Conservation (phyloP, 2,888 invertebrate species). For the Venusia cambrica region DNA sequence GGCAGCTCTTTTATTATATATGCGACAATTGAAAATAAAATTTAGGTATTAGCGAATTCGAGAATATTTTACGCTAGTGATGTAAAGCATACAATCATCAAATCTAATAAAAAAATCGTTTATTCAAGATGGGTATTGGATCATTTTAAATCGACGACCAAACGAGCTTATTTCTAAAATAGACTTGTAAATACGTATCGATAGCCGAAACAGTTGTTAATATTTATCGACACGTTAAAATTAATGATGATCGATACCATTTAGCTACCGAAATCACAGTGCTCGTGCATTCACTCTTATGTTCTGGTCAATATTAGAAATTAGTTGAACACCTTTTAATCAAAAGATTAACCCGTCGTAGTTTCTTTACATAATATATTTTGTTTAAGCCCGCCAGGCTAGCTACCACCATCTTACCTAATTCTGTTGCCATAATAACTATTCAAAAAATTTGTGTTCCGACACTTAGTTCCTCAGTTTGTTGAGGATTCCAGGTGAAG, state of each 20-base stretch:
- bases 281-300: slow-evolving; percentile 4
- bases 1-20: slow-evolving; percentile 6
- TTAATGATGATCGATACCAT: not conserved
- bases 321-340: too few relatives aligned
- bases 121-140: slow-evolving; percentile 1
- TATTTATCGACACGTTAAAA: slow-evolving; percentile 2
- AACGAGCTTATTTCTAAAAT: too few relatives aligned
- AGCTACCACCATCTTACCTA: too few relatives aligned
- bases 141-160: too few relatives aligned
- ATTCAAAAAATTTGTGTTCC: too few relatives aligned
- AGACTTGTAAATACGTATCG: not conserved
- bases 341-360: too few relatives aligned
- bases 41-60: slow-evolving; percentile 5
- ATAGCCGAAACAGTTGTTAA: slow-evolving; percentile 1
- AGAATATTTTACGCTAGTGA: slow-evolving; percentile 12
- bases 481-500: too few relatives aligned
- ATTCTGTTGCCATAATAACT: too few relatives aligned
- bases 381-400: too few relatives aligned
- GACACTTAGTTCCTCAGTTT: too few relatives aligned
- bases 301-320: too few relatives aligned
- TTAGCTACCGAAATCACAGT: slow-evolving; percentile 8
- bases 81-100: slow-evolving; percentile 2
- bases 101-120: not conserved
- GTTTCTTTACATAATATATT: too few relatives aligned
- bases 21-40: slow-evolving; percentile 3